phyloP scores from a whole-genome alignment of 2,888 invertebrate species.

The Gymnoscelis rufifasciata region DNA sequence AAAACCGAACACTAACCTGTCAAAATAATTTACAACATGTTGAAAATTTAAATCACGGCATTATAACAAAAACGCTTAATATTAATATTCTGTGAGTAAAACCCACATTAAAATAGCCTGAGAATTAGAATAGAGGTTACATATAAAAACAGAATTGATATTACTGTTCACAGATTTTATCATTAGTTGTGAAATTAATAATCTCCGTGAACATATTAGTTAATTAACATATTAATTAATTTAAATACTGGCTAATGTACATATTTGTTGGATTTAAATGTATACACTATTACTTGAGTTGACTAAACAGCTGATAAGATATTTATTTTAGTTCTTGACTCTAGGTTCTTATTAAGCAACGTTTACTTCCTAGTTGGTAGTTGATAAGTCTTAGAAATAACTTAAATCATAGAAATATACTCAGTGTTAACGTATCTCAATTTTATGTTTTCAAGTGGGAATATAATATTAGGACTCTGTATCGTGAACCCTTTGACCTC shows the following conservation, averaged over 20 bases:
- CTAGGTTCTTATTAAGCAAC: no score
- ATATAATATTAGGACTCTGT: no score
- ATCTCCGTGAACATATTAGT: conserved; percentile 18
- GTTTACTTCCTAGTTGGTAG: no score
- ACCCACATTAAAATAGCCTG: conserved; percentile 16
- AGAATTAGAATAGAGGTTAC: conserved; percentile 17
- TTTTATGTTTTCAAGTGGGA: no score
- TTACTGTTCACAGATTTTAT: conserved; percentile 18
- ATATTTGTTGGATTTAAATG: conserved; percentile 12
- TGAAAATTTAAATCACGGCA: conserved; percentile 7
- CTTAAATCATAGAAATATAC: no score
- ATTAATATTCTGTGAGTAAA: conserved; percentile 13
- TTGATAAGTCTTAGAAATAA: no score
- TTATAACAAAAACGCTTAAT: conserved; percentile 3
- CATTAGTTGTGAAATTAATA: conserved; percentile 22
- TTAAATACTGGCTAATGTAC: conserved; percentile 20
- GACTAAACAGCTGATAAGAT: conserved; percentile 3
- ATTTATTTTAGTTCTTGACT: no score
- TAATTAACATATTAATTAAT: conserved; percentile 23
- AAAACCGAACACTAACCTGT: conserved; percentile 1
- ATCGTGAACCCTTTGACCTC: no score
- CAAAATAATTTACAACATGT: conserved; percentile 7
- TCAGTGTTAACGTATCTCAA: no score
- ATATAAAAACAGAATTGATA: conserved; percentile 20
- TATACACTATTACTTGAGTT: conserved; percentile 10